Base-by-base conservation (phyloP, 2,113 vertebrate species). In the Oreotragus oreotragus region DNA sequence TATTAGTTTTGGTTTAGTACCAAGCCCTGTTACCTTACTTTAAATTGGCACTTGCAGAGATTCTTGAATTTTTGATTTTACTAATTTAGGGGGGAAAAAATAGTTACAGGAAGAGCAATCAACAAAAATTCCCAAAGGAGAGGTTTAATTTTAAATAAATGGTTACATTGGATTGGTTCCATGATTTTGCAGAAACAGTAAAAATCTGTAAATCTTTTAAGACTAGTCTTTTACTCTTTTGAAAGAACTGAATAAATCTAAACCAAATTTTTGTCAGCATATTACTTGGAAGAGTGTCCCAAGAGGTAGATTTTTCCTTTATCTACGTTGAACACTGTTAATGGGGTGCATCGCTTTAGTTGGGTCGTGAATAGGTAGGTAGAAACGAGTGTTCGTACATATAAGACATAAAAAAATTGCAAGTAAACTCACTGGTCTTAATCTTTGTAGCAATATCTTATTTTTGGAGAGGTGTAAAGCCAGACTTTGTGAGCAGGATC, bases 131-230 rank as follows among this genome's bases (percentile, higher is more conserved):
- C 21, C 36, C 51, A 9, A 60, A 90, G 70, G 60, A 79, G 23
- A 95, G 17, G 30, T 84, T 88, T 83, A n/a, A 36, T 92, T 90
- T 88, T 84, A 92, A 94, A 66, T 64, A 77, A 92, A 17, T 92
- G 21, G 58, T 92, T 94, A 81, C 93, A 85, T 33, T 70, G 47
- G 8, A 89, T 47, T 90, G 76, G 49, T 87, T 15, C 49, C 30
- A 14, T 93, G 76, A 51, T 97, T 90, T 84, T 94, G 57, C n/a
- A 95, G 62, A 45, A 93, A 64, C 64, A 90, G 60, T 92, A 81
- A 93, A 84, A 88, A 79, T 39, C 45, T 94, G 2, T 87, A 58
- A 57, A 83, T 86, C 83, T 88, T 79, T 33, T 91, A 77, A 58
- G 45, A 90, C 53, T 73, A 57, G 27, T 57, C 47, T 70, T 90